Evolutionary conservation across 2,113 vertebrate species (phyloP).

Genomic region (Petroica traversi): DNA sequence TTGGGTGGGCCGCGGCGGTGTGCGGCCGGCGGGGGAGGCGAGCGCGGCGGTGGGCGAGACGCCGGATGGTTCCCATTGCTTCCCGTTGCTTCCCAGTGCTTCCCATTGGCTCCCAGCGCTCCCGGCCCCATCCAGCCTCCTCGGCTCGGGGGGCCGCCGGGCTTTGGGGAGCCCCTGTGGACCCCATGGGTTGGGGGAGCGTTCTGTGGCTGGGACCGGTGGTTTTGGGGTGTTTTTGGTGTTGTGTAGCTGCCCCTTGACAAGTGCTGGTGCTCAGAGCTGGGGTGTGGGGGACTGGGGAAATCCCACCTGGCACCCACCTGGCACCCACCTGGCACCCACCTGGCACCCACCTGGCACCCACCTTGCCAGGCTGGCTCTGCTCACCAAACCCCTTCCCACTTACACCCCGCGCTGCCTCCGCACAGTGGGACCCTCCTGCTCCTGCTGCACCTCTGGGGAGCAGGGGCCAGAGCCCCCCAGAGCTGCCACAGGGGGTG

Average conservation of each 20-base stretch:
- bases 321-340: neutral
- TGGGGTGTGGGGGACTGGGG: neutral
- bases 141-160: neutral
- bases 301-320: neutral
- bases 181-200: neutral
- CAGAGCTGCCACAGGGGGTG: neutral
- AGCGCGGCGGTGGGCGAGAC: conserved; percentile 10
- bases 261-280: neutral
- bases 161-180: neutral
- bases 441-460: neutral
- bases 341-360: neutral
- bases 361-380: neutral
- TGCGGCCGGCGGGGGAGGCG: conserved; percentile 49
- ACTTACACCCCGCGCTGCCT: neutral
- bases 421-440: neutral
- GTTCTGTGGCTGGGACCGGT: neutral
- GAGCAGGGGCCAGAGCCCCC: neutral
- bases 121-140: neutral
- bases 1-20: conserved; percentile 66
- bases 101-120: neutral
- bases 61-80: conserved; percentile 14
- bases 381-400: neutral
- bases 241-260: neutral
- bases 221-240: neutral
- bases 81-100: neutral